Conservation (phyloP, 2,888 invertebrate genomes). For the Drosophila parthenogenetica region DNA sequence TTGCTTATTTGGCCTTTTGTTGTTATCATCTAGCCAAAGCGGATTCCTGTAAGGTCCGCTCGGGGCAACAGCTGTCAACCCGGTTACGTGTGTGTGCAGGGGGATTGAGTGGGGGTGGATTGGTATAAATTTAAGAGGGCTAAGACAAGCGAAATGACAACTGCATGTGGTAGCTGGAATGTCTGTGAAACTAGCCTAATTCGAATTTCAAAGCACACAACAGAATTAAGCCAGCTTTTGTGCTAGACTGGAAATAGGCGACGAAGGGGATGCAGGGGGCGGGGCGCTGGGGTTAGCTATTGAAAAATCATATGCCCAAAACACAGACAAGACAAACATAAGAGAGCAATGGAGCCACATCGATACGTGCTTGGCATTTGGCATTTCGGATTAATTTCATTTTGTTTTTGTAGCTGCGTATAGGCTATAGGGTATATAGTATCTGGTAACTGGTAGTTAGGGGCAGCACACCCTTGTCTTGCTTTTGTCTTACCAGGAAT, state of each 20-base stretch:
- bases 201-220: conserved; percentile 74
- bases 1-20: conserved; percentile 69
- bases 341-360: conserved; percentile 65
- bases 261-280: not conserved
- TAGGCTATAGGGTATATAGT: not conserved
- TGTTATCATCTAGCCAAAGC: conserved; percentile 58
- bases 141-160: conserved; percentile 53
- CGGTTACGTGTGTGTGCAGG: conserved; percentile 63
- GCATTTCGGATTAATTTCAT: conserved; percentile 82
- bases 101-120: not conserved
- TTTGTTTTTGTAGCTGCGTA: conserved; percentile 42
- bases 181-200: conserved; percentile 59
- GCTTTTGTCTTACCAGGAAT: conserved; percentile 16
- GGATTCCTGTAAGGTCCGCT: conserved; percentile 36
- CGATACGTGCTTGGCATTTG: conserved; percentile 81
- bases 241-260: conserved; percentile 9
- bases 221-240: conserved; percentile 65
- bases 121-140: conserved; percentile 59
- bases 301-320: conserved; percentile 64
- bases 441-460: conserved; percentile 7
- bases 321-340: conserved; percentile 51
- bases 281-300: conserved; percentile 35
- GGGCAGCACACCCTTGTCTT: conserved; percentile 9
- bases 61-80: conserved; percentile 76
- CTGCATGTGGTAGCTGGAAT: conserved; percentile 26